phyloP scores from a whole-genome alignment of 2,888 invertebrate genomes.

The Drosophila acutilabella region DNA sequence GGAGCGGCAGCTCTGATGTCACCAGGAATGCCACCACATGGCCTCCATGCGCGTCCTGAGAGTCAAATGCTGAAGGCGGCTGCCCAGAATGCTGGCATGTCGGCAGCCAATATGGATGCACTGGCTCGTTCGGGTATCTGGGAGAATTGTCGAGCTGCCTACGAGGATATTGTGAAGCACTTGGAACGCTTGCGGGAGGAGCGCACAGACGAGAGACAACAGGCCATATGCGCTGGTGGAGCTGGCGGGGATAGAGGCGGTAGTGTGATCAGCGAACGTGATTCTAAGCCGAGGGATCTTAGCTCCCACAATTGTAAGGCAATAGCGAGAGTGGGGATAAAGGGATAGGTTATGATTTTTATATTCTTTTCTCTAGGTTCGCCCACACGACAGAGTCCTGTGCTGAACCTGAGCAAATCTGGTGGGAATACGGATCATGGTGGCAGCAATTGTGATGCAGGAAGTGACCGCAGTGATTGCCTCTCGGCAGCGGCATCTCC shows the following conservation, averaged over 20 bases:
- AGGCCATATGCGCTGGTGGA: constrained; percentile 88
- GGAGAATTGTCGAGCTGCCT: constrained; percentile 97
- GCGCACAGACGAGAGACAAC: constrained; percentile 93
- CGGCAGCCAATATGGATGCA: constrained; percentile 92
- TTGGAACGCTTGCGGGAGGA: constrained; percentile 97
- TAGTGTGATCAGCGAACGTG: constrained; percentile 88
- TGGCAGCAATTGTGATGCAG: constrained; percentile 88
- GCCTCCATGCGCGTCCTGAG: constrained; percentile 91
- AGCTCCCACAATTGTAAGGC: constrained; percentile 94
- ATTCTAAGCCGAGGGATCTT: constrained; percentile 93
- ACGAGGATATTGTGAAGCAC: constrained; percentile 97
- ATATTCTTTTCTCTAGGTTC: constrained; percentile 86
- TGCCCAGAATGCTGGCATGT: constrained; percentile 90
- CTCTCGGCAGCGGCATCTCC: constrained; percentile 87
- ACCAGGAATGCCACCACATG: constrained; percentile 94
- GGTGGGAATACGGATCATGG: constrained; percentile 90
- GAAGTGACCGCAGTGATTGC: constrained; percentile 87
- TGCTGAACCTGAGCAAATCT: constrained; percentile 95
- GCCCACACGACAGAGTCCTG: constrained; percentile 95
- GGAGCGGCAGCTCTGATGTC: constrained; percentile 92
- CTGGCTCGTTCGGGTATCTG: constrained; percentile 96
- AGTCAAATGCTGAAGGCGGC: constrained; percentile 90
- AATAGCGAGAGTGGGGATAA: not conserved
- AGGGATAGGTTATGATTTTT: constrained; percentile 1
- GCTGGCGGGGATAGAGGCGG: constrained; percentile 83